phyloP scores from a whole-genome alignment of 2,797 vertebrate genomes.

The Neoniphon sammara region DNA sequence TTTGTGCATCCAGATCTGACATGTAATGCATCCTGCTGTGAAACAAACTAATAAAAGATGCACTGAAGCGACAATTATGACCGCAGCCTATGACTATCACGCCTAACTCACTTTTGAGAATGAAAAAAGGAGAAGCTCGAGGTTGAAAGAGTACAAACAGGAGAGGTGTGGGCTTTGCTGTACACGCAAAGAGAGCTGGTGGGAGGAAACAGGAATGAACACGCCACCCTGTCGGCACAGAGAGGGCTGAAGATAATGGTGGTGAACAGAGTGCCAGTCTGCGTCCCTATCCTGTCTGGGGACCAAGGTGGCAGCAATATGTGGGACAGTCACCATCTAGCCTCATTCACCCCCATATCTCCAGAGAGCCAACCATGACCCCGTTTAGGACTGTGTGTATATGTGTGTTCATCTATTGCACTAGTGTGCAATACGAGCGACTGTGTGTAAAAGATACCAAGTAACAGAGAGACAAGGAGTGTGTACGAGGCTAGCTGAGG shows the following conservation, averaged over 20 bases:
- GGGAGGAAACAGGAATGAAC: slow-evolving; percentile 63
- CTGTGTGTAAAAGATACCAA: slow-evolving; percentile 45
- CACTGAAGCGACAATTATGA: neutral
- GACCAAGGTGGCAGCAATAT: slow-evolving; percentile 61
- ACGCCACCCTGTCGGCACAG: slow-evolving; percentile 56
- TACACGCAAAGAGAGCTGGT: slow-evolving; percentile 53
- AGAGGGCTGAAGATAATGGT: slow-evolving; percentile 43
- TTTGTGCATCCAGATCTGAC: neutral
- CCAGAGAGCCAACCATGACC: slow-evolving; percentile 66
- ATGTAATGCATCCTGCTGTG: neutral
- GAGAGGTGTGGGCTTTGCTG: slow-evolving; percentile 55
- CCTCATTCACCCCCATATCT: slow-evolving; percentile 64
- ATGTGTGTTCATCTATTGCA: slow-evolving; percentile 12
- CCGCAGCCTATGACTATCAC: neutral
- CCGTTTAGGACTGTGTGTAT: slow-evolving; percentile 54
- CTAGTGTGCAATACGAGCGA: slow-evolving; percentile 37
- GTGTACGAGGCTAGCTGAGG: slow-evolving; percentile 15
- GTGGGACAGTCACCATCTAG: slow-evolving; percentile 71
- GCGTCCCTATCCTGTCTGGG: slow-evolving; percentile 60
- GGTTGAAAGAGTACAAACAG: slow-evolving; percentile 35
- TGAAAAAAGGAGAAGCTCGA: slow-evolving; percentile 40
- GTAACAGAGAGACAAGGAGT: slow-evolving; percentile 21
- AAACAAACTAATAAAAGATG: neutral
- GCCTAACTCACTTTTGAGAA: slow-evolving; percentile 17
- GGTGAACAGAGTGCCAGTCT: slow-evolving; percentile 46